Base-by-base conservation (phyloP, 2,888 invertebrate species). In the Caenorhabditis doughertyi region DNA sequence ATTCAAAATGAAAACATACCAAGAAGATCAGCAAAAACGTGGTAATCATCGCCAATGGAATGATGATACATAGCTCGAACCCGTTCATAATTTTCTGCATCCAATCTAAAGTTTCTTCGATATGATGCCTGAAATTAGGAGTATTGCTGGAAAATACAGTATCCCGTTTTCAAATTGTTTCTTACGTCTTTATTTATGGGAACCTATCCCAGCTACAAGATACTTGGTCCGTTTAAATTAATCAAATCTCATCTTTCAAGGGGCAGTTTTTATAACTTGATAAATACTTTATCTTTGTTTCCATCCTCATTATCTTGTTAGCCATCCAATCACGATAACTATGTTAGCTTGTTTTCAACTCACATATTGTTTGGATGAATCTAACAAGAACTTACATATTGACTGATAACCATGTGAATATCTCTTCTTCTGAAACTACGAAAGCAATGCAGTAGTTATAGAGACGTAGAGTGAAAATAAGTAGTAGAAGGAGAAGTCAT, bases 31-130 rank as follows among this genome's bases (percentile, higher is more conserved):
- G 58, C 49, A 76, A 16, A 29, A 76, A 76, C 5, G 76, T 76
- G 49, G 76, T 76, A 23, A 76, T 39, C 76, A 76, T 76, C 35
- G 76, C 67, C n/a, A 76, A 13, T 27, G 76, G 76, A 42, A 76
- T 51, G 27, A 76, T 76, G 0, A 76, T 49, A 39, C 68, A 76
- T 25, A 76, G 16, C 27, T 76, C 76, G 60, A 76, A 76, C 58
- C 76, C 76, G 67, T 76, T 32, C 27, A 68, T 60, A 5, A 49
- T 11, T 49, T 42, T n/a, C 42, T 67, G 67, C 32, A 76, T 65
- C 58, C 65, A 47, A 16, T 67, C 74, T 25, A 76, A 55, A 29
- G 32, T 35, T 25, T 53, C 21, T 27, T 65, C 42, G 64, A 65
- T 44, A 25, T 47, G 60, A 47, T 23, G 49, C 71, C 71, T 71